Percentiles rank a stretch among this genome's conserved stretches.
phyloP scores from a whole-genome alignment of 2,113 vertebrate species.

The Typhlomys cinereus region DNA sequence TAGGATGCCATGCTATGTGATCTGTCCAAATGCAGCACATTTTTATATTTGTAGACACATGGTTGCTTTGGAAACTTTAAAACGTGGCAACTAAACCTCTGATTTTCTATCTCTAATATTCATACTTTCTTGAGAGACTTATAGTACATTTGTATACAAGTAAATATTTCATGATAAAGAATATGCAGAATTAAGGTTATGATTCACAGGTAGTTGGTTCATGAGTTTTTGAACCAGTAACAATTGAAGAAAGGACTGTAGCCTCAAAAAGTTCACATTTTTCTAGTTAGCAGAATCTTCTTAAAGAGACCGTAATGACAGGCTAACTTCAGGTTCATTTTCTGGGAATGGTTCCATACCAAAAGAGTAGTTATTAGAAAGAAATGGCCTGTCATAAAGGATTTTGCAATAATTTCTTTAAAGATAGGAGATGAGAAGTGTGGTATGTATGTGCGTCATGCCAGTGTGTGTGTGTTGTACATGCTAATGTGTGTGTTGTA shows the following conservation, averaged over 20 bases:
- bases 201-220: not conserved
- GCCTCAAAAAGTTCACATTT: not conserved
- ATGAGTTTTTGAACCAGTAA: not conserved
- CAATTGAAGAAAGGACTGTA: not conserved
- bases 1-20: not conserved
- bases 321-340: not conserved
- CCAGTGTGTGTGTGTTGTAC: too few species aligned
- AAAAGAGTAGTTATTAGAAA: conserved; percentile 2
- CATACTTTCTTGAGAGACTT: not conserved
- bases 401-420: conserved; percentile 45
- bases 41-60: not conserved
- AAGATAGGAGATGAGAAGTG: not conserved
- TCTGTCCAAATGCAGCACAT: not conserved
- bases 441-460: too few species aligned
- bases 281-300: not conserved
- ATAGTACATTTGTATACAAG: not conserved
- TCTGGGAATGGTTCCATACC: not conserved
- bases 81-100: not conserved
- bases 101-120: not conserved
- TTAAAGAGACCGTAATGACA: not conserved
- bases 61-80: not conserved
- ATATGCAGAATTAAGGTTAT: not conserved
- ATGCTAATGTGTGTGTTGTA: not conserved
- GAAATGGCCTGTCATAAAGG: not conserved
- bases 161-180: not conserved